A percentile compares a stretch with the other conserved stretches of the same genome.
Evolutionary conservation across 35 echinoderm and acorn worm species (phyloP).

Genomic region (Strongylocentrotus purpuratus): DNA sequence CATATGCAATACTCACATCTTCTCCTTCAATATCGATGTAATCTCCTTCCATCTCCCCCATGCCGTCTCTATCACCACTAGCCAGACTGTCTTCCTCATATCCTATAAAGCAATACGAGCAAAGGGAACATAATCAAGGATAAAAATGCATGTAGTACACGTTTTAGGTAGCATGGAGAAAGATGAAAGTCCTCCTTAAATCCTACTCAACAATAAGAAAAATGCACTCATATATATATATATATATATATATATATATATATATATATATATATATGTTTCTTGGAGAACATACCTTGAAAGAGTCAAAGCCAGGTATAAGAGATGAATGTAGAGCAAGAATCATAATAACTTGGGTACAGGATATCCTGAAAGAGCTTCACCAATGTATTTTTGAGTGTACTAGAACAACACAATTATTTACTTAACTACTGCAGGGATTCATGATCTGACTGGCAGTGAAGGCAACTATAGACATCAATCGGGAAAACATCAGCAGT

Average conservation of each 20-base stretch:
- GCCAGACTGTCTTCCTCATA: slow-evolving; percentile 66
- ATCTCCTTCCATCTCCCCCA: slow-evolving; percentile 58
- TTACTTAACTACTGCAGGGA: too few relatives aligned
- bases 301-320: too few relatives aligned
- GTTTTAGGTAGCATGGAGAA: background rate
- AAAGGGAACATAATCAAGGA: background rate
- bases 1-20: slow-evolving; percentile 34
- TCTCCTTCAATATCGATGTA: slow-evolving; percentile 83
- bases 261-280: background rate
- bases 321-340: too few relatives aligned
- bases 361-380: too few relatives aligned
- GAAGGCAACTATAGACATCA: too few relatives aligned
- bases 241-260: background rate
- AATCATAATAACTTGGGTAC: too few relatives aligned
- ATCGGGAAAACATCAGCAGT: too few relatives aligned
- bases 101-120: slow-evolving; percentile 42
- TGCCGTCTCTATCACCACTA: slow-evolving; percentile 2
- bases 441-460: too few relatives aligned
- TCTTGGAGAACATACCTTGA: too few relatives aligned
- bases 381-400: too few relatives aligned
- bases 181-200: background rate
- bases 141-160: background rate
- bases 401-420: too few relatives aligned
- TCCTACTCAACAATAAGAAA: too few relatives aligned
- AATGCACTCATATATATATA: background rate